Evolutionary conservation across 2,797 vertebrate genomes (phyloP), one percentile per base, ranked within the genome.

Genomic region (Alfaro cultratus): DNA sequence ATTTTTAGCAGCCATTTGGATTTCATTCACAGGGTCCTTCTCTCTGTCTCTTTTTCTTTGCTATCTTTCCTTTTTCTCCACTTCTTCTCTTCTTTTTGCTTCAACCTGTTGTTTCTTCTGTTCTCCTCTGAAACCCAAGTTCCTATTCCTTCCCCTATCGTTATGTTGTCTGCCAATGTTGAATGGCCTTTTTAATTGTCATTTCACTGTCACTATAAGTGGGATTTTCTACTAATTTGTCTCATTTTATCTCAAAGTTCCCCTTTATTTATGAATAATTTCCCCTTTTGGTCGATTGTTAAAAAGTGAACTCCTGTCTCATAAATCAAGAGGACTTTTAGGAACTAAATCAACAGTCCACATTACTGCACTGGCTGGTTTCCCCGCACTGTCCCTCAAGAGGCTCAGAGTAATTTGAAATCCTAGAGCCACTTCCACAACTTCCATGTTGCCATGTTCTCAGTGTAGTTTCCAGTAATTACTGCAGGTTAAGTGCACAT

Each of bases 1-100:
- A 97, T 98, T 98, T 97, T 96, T 95, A 95, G 94, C 95, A 95
- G 92, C 93, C 92, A 83, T 95, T 95, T 94, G 95, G 91, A 84
- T 93, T 92, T 94, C 87, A 87, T 92, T 91, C 90, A 87, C 78
- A 85, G 88, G 81, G 85, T 90, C 87, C 83, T 80, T 90, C 88
- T 90, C 87, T 75, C 74, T 88, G 81, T 88, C 84, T 88, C 84
- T 88, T 78, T 86, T 77, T 83, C 67, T 83, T 80, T 87, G 76
- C 81, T 78, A 47, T 80, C 86, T 83, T 84, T 74, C 76, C 86
- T 73, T 85, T 86, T 87, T 81, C 80, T 85, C 70, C 49, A 79
- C 85, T 87, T 78, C 23, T 78, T 91, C 81, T 70, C 46, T 81
- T 62, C 72, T 75, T 79, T 85, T 88, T 75, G 34, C 79, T 83